Evolutionary conservation across 2,113 vertebrate genomes (phyloP), one percentile per base, ranked within the genome.

Genomic region (Sylvia atricapilla): DNA sequence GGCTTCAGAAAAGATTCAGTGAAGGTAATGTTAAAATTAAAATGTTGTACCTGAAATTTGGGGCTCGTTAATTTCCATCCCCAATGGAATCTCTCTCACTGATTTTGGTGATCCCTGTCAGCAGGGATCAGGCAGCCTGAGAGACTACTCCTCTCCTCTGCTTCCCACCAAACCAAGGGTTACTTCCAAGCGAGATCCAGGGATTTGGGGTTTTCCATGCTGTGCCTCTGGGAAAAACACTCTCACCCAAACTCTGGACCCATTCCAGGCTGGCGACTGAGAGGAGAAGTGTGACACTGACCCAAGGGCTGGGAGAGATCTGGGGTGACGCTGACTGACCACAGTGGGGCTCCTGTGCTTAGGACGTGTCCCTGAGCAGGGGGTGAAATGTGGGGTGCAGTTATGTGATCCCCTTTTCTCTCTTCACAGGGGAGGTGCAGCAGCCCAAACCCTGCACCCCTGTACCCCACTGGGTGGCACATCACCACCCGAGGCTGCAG

Each of bases 211-310:
- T 5, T 64, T 30, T 46, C 66, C 47, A 15, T 1, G 0, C 35
- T 19, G 30, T 0, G 1, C 39, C 47, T 49, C 13, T 24, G 7
- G 12, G 17, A 17, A 35, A 46, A 82, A 25, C 31, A 2, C 28
- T 17, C 46, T 7, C 49, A 13, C 20, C 15, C 2, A 1, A 69
- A 44, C 3, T 9, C 47, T 4, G 27, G n/a, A 12, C 8, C 16
- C 15, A 1, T 19, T 46, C 43, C 0, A 0, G 31, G 31, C 55
- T 15, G 69, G 33, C 3, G 4, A 23, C 33, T 1, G 0, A 4
- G 17, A 44, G 10, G 7, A 70, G 25, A 28, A 23, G 39, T n/a
- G 5, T 0, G 0, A 35, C 39, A 12, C 22, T 1, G 21, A 37
- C 13, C 43, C 4, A 1, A 31, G 52, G 25, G 39, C 19, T 16